phyloP scores from a whole-genome alignment of 2,797 vertebrate genomes.

The Rachycentron canadum region DNA sequence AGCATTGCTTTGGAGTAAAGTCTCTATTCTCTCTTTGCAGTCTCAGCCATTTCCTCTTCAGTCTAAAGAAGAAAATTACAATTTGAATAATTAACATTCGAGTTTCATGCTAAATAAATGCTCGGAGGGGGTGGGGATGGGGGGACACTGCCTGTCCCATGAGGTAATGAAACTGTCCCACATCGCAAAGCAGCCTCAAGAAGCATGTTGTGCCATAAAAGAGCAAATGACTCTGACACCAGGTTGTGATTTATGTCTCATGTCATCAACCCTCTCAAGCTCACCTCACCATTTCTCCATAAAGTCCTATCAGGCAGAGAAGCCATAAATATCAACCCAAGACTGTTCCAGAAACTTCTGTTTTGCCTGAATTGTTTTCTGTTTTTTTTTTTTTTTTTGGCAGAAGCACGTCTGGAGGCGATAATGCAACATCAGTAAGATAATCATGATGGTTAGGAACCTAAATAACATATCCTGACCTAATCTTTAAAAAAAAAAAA shows the following conservation, averaged over 20 bases:
- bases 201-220: slow-evolving; percentile 39
- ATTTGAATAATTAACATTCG: slow-evolving; percentile 21
- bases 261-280: slow-evolving; percentile 36
- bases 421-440: neutral
- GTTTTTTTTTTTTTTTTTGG: neutral
- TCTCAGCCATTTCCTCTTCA: neutral
- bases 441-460: too few relatives aligned
- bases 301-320: slow-evolving; percentile 36
- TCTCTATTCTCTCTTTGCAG: neutral
- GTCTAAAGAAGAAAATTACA: neutral
- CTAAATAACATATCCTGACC: too few relatives aligned
- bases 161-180: slow-evolving; percentile 33
- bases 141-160: neutral
- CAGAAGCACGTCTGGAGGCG: neutral
- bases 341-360: slow-evolving; percentile 42
- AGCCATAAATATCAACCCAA: slow-evolving; percentile 40
- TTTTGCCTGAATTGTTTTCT: neutral
- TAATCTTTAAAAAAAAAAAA: too few relatives aligned
- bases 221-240: slow-evolving; percentile 40
- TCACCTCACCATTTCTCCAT: slow-evolving; percentile 46
- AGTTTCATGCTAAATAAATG: slow-evolving; percentile 30
- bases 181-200: slow-evolving; percentile 1
- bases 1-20: neutral
- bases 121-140: neutral
- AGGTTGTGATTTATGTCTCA: slow-evolving; percentile 49